Evolutionary conservation across 2,888 invertebrate genomes (phyloP).

Genomic region (Lathronympha strigana): DNA sequence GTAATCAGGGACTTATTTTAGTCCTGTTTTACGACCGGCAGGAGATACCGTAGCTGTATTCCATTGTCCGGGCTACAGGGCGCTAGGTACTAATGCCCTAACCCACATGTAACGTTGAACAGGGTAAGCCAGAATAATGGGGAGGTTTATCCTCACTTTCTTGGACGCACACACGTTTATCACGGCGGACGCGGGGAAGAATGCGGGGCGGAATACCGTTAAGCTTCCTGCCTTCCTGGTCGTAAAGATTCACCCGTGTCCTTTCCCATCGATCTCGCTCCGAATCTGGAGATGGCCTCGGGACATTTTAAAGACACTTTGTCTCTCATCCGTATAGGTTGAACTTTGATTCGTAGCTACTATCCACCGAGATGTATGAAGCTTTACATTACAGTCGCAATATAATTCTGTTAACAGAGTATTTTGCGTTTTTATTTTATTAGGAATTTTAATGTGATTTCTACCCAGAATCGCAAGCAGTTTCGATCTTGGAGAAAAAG

Average conservation of each 20-base stretch:
- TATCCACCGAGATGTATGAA: too few relatives aligned
- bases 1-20: too few relatives aligned
- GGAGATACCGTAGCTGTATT: too few relatives aligned
- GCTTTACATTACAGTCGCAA: too few relatives aligned
- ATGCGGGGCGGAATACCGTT: constrained; percentile 9
- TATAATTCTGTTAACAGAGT: too few relatives aligned
- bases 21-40: too few relatives aligned
- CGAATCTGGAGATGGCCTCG: constrained; percentile 1
- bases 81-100: not conserved
- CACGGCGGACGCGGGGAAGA: not conserved
- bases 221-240: not conserved
- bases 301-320: not conserved
- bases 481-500: too few relatives aligned
- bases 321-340: not conserved
- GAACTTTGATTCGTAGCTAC: too few relatives aligned
- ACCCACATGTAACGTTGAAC: not conserved
- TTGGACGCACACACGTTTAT: not conserved
- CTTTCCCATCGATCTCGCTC: constrained; percentile 26
- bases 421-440: too few relatives aligned
- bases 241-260: constrained; percentile 15
- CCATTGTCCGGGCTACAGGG: too few relatives aligned
- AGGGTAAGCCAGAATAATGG: not conserved
- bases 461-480: too few relatives aligned
- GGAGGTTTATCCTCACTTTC: not conserved
- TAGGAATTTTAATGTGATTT: too few relatives aligned